Evolutionary conservation across 2,113 vertebrate genomes (phyloP).

Genomic region (Megaceryle torquata): DNA sequence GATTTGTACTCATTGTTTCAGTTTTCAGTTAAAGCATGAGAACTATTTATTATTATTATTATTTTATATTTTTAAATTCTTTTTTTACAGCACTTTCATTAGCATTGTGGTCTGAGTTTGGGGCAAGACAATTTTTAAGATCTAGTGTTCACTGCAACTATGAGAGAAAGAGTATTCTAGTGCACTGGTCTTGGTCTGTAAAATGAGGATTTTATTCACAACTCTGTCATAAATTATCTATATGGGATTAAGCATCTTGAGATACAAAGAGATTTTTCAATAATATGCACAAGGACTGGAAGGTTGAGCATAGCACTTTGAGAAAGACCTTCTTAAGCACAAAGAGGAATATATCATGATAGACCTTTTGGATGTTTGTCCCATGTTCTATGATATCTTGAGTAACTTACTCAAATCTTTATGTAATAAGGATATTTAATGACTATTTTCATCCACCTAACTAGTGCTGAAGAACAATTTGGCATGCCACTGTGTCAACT

Average conservation of each 20-base stretch:
- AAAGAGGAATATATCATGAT: not conserved
- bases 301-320: not conserved
- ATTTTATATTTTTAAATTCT: not conserved
- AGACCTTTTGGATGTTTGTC: not conserved
- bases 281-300: not conserved
- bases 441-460: not conserved
- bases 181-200: not conserved
- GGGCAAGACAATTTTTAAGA: not conserved
- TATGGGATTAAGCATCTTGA: not conserved
- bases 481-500: not conserved
- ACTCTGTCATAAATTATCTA: not conserved
- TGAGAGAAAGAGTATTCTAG: not conserved
- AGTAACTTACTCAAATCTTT: not conserved
- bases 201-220: not conserved
- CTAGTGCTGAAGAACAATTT: not conserved
- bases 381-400: not conserved
- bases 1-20: not conserved
- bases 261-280: not conserved
- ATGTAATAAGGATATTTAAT: not conserved
- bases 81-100: not conserved
- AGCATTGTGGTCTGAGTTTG: not conserved
- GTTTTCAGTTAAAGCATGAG: not conserved
- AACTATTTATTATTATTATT: not conserved
- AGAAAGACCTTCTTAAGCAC: not conserved
- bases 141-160: not conserved